Evolutionary conservation across 2,113 vertebrate genomes (phyloP).

Genomic region (Amazona vittata): DNA sequence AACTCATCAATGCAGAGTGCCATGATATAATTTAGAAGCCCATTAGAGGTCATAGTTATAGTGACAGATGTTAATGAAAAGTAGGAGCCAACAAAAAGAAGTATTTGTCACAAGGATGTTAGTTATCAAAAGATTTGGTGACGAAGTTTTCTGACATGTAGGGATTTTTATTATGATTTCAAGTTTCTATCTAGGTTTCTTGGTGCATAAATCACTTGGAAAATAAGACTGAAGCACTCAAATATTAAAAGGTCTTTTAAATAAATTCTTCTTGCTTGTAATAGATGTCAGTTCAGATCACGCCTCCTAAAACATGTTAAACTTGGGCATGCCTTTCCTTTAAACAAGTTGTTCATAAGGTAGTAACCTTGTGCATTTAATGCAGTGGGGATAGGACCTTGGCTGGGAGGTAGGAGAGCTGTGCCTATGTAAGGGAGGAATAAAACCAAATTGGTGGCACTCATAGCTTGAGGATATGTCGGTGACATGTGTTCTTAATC

Average conservation of each 20-base stretch:
- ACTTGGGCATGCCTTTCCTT: neutral
- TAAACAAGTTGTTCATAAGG: neutral
- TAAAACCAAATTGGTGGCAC: fast-evolving
- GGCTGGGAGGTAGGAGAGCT: neutral
- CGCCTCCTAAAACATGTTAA: fast-evolving
- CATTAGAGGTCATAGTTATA: conserved; percentile 24
- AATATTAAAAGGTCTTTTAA: neutral
- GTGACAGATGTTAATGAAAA: conserved; percentile 60
- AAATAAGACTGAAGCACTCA: neutral
- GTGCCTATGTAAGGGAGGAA: neutral
- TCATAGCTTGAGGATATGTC: fast-evolving
- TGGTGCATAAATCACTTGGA: neutral
- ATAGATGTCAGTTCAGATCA: neutral
- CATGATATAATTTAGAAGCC: conserved; percentile 55
- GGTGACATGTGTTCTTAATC: fast-evolving
- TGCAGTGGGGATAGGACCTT: neutral
- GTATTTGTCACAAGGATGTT: neutral
- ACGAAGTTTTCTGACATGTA: neutral
- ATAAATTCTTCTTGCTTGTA: neutral
- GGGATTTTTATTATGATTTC: neutral
- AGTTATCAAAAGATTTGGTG: neutral
- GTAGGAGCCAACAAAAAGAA: neutral
- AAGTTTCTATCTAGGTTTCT: neutral
- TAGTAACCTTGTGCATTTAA: fast-evolving
- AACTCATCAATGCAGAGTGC: conserved; percentile 7